These are phyloP conservation scores for Zaprionus obscuricornis DNA, from an alignment of 2,888 invertebrate species.

Conservation along the genomic window DNA sequence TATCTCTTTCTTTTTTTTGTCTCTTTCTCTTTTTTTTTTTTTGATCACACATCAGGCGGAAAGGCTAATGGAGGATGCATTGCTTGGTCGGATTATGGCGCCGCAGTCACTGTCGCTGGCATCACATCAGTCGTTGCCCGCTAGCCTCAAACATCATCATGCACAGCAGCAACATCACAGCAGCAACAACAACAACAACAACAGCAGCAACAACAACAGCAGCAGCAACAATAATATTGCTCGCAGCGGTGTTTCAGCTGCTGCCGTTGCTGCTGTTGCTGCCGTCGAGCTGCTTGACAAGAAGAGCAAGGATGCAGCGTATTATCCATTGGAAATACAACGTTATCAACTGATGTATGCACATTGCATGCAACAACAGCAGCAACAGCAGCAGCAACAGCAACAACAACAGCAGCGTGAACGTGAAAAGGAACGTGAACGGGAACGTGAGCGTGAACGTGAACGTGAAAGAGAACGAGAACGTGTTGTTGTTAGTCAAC, in stretches of 20 bases:
- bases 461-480: constrained; percentile 13
- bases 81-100: constrained; percentile 59
- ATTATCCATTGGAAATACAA: constrained; percentile 23
- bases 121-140: constrained; percentile 52
- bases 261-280: constrained; percentile 25
- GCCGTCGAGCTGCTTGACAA: constrained; percentile 86
- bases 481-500: constrained; percentile 37
- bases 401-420: too few species aligned
- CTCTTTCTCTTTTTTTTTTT: constrained; percentile 30
- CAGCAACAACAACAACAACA: too few species aligned
- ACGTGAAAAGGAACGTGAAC: too few species aligned
- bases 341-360: constrained; percentile 80
- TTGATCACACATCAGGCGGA: too few species aligned
- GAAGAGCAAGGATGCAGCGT: constrained; percentile 85
- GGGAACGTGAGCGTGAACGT: constrained; percentile 21
- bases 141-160: constrained; percentile 83
- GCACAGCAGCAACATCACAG: constrained; percentile 15
- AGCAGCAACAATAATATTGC: too few species aligned
- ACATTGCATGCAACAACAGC: constrained; percentile 72
- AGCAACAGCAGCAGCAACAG: constrained; percentile 47
- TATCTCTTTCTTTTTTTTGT: constrained; percentile 39
- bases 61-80: constrained; percentile 74
- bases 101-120: constrained; percentile 46
- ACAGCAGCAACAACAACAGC: too few species aligned
- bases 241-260: constrained; percentile 1